Evolutionary conservation across 2,797 vertebrate genomes (phyloP).

Genomic region (Urosaurus nigricauda): DNA sequence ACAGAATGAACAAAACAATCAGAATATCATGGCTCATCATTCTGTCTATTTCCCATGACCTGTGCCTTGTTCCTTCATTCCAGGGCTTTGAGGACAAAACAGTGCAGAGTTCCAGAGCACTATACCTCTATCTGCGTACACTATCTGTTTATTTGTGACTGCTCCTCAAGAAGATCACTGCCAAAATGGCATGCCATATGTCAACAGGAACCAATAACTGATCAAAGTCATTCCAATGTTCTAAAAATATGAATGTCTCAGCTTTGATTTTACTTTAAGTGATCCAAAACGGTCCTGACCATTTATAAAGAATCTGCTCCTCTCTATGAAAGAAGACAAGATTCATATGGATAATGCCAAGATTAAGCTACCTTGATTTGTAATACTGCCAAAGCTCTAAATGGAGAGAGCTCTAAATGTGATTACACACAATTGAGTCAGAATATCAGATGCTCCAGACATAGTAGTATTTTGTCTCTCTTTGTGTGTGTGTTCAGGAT

Average conservation of each 20-base stretch:
- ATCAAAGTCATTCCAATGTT: conserved; percentile 33
- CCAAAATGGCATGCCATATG: neutral
- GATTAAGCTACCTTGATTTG: conserved; percentile 48
- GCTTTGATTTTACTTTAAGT: conserved; percentile 43
- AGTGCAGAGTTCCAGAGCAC: neutral
- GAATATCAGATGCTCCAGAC: conserved; percentile 35
- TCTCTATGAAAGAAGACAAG: conserved; percentile 46
- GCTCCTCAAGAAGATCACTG: conserved; percentile 5
- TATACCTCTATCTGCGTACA: neutral
- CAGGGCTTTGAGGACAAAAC: neutral
- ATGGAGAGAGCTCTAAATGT: conserved; percentile 46
- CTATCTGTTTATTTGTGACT: neutral
- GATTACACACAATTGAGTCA: conserved; percentile 43
- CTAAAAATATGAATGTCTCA: conserved; percentile 8
- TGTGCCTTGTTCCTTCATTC: neutral
- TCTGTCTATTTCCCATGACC: too few relatives aligned
- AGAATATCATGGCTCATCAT: too few relatives aligned
- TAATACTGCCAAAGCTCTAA: neutral
- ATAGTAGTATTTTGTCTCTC: neutral
- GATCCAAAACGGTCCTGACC: neutral
- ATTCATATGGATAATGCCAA: conserved; percentile 15
- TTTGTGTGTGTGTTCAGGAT: neutral
- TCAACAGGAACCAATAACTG: neutral
- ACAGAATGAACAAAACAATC: too few relatives aligned
- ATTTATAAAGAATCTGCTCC: conserved; percentile 33